Evolutionary conservation across 2,797 vertebrate species (phyloP), one percentile per base, ranked within the genome.

Genomic region (Numenius phaeopus): DNA sequence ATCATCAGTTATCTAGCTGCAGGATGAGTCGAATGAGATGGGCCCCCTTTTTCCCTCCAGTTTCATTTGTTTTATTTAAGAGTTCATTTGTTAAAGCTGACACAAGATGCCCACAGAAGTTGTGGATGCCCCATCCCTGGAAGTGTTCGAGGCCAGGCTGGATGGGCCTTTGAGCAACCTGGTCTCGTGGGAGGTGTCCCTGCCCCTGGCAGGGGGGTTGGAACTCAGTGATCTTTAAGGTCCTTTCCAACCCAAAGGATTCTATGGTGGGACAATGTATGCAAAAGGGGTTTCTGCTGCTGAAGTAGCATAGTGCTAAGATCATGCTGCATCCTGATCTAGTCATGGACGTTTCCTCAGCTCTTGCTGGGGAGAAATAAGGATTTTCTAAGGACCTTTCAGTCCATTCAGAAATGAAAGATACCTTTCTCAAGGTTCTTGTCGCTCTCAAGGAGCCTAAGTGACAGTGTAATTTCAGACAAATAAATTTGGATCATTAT

Each of bases 31-130:
- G 3, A 76, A 54, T 24, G 24, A 84, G 50, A 17, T n/a, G 24
- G 14, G 69, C 14, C 3, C 4, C 17, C 21, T 66, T 44, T 55
- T n/a, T n/a, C 3, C 30, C 11, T 7, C 5, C 1, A 10, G 5
- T 10, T 7, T 76, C 4, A 3, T 47, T 87, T 69, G 15, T 24
- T 87, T 83, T 80, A n/a, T 66, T 73, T 80, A 30, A 49, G 57
- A 69, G 23, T 72, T 76, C 83, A 18, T 59, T 86, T 77, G 26
- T 87, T 77, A 70, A 90, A 83, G 24, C 34, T 75, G 37, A 50
- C 18, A 27, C 10, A 72, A 39, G 10, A 34, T 55, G 7, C 10
- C 17, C 18, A 30, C 18, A 20, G 18, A 30, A 55, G 17, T 30
- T 55, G 18, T 32, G 29, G 18, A 54, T 54, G 27, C 29, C 18